Conservation (phyloP, 2,113 vertebrate genomes). For the Daboia siamensis region DNA sequence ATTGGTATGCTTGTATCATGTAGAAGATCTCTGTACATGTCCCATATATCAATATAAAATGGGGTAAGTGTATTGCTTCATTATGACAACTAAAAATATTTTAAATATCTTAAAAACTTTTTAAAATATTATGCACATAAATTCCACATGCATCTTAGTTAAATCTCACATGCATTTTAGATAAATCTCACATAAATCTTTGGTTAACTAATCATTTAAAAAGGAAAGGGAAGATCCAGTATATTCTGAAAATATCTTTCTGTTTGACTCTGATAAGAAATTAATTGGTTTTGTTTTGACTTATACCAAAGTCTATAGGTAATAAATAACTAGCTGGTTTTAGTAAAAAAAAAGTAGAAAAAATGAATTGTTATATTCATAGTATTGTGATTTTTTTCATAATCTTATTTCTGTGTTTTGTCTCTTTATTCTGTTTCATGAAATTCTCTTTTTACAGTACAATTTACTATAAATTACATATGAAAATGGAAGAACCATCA, state of each 20-base stretch:
- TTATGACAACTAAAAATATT: neutral
- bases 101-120: neutral
- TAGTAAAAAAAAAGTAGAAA: neutral
- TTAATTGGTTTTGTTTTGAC: neutral
- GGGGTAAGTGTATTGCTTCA: slow-evolving; percentile 73
- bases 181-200: neutral
- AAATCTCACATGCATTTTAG: neutral
- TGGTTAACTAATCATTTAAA: neutral
- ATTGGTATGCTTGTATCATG: slow-evolving; percentile 88
- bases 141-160: neutral
- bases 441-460: neutral
- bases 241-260: neutral
- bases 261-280: neutral
- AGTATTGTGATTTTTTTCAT: neutral
- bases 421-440: neutral
- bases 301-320: neutral
- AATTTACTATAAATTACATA: neutral
- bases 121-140: neutral
- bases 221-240: neutral
- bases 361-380: neutral
- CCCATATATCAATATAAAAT: slow-evolving; percentile 81
- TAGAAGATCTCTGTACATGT: slow-evolving; percentile 84
- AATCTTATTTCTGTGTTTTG: neutral
- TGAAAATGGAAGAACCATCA: neutral
- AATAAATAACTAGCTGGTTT: neutral